phyloP scores from a whole-genome alignment of 1,140 invertebrate species.

The Monomorium pharaonis region DNA sequence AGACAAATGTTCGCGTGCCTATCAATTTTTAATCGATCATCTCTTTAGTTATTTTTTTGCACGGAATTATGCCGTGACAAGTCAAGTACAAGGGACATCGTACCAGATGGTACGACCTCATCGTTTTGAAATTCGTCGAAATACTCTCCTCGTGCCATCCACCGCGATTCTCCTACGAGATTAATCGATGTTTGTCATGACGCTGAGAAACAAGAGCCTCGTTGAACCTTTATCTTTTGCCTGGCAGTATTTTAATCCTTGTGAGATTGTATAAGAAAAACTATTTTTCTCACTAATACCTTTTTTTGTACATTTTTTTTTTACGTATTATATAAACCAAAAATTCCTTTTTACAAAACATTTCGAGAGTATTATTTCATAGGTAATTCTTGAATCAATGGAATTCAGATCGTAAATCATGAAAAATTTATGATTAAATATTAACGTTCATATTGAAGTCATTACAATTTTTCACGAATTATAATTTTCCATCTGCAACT shows the following conservation, averaged over 20 bases:
- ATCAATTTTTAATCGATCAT: slow-evolving; percentile 29
- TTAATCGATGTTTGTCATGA: slow-evolving; percentile 52
- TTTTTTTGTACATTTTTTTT: too few relatives aligned
- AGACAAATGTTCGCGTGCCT: slow-evolving; percentile 42
- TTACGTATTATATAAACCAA: not conserved
- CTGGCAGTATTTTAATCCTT: not conserved
- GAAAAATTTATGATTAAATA: not conserved
- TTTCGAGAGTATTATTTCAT: not conserved
- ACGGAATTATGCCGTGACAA: slow-evolving; percentile 64
- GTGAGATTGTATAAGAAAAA: not conserved
- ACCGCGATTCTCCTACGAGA: slow-evolving; percentile 9
- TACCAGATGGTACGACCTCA: slow-evolving; percentile 57
- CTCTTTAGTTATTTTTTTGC: not conserved
- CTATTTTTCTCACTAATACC: not conserved
- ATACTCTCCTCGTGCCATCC: slow-evolving; percentile 51
- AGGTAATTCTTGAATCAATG: not conserved
- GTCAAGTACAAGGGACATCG: slow-evolving; percentile 44
- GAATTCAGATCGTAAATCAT: not conserved
- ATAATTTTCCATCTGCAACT: not conserved
- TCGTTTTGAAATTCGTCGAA: slow-evolving; percentile 20
- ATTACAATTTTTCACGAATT: not conserved
- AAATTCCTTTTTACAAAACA: not conserved
- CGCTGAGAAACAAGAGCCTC: slow-evolving; percentile 1
- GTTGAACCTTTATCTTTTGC: not conserved
- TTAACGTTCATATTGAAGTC: not conserved